A percentile compares a stretch with the other conserved stretches of the same genome.
Conservation (phyloP, 1,140 invertebrate species). For the Drosophila teissieri region DNA sequence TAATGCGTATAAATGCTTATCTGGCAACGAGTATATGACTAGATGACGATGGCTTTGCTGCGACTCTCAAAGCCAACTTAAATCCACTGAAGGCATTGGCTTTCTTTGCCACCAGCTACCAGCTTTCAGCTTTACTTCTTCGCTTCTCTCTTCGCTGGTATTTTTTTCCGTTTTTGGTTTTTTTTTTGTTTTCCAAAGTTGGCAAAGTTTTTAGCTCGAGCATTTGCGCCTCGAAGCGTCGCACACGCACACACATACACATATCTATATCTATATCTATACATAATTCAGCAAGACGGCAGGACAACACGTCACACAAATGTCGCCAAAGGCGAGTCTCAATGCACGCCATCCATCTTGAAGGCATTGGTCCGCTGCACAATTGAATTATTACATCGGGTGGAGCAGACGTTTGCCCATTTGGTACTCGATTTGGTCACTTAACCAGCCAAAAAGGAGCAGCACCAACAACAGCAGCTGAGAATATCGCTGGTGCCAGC, state of each 20-base stretch:
- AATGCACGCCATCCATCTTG: conserved; percentile 83
- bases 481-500: conserved; percentile 22
- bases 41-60: conserved; percentile 48
- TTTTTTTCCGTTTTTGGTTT: conserved; percentile 4
- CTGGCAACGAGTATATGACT: conserved; percentile 62
- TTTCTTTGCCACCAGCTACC: conserved; percentile 34
- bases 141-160: not conserved
- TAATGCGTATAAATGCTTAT: conserved; percentile 80
- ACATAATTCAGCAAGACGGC: conserved; percentile 70
- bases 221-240: conserved; percentile 72
- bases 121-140: conserved; percentile 25
- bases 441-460: conserved; percentile 61
- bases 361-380: conserved; percentile 36
- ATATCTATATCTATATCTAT: conserved; percentile 27
- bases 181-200: conserved; percentile 51
- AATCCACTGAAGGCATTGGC: conserved; percentile 74
- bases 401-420: conserved; percentile 67
- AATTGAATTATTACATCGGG: conserved; percentile 84
- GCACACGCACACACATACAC: conserved; percentile 14
- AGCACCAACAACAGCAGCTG: conserved; percentile 32
- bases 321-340: conserved; percentile 75
- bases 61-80: conserved; percentile 68
- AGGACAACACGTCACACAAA: conserved; percentile 77
- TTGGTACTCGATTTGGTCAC: conserved; percentile 64
- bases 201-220: conserved; percentile 76